Evolutionary conservation across 2,888 invertebrate genomes (phyloP), one percentile per base, ranked within the genome.

Genomic region (Tethea ocularis): DNA sequence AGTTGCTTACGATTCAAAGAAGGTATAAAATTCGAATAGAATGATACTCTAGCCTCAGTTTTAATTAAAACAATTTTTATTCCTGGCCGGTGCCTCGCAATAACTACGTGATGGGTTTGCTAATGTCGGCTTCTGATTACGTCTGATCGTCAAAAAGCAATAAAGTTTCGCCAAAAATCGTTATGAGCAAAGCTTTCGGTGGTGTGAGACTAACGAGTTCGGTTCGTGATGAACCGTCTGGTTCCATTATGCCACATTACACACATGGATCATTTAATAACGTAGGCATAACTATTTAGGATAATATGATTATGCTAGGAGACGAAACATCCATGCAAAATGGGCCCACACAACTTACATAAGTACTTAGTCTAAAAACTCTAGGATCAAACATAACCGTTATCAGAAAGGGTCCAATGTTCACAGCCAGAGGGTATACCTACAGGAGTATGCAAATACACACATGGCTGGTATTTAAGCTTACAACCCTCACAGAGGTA

Each of bases 101-200:
- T 60, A 56, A 53, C 53, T 69, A 75, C 75, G 75, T 75, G 75
- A 62, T 51, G 58, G 52, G 63, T 56, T 46, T 68, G 57, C 66
- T 61, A 70, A 75, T 62, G 59, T 58, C 60, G 59, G 59, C 58
- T 60, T 59, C 56, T 68, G 72, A 76, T 78, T 74, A 74, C 69
- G 63, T 53, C 33, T 59, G 71, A 74, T 75, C 75, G 75, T 78
- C 73, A 75, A 71, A 75, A 71, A 66, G 68, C 62, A 68, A 75
- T 76, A 75, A 77, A 73, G 66, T 74, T 72, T 70, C 62, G 64
- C 67, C 74, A 67, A 77, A 77, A 74, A 75, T 71, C 68, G 66
- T 73, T 69, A 67, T 57, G 58, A 64, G 62, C 58, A 24, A 69
- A 62, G 62, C 63, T 64, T 55, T 57, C 54, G 57, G 61, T 58